Percentiles rank a stretch among this genome's conserved stretches.
These are phyloP conservation scores for Sylvilagus floridanus DNA, from an alignment of 2,797 vertebrate genomes.

Conservation along the genomic window DNA sequence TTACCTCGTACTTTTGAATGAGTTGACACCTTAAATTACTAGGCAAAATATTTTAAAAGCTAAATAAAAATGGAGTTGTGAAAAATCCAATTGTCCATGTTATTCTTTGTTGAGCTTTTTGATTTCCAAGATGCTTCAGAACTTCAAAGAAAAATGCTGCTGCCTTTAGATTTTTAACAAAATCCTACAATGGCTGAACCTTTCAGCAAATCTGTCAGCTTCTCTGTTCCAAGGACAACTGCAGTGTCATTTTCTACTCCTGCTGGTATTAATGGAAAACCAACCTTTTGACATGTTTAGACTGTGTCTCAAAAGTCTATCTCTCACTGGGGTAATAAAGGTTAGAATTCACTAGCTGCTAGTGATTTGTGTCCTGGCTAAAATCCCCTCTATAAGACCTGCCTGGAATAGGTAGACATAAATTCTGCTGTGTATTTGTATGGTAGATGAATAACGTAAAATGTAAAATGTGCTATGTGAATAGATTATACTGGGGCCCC, in stretches of 20 bases:
- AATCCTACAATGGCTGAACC: constrained; percentile 64
- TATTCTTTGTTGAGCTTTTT: constrained; percentile 66
- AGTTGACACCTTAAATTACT: constrained; percentile 47
- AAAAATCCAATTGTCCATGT: constrained; percentile 65
- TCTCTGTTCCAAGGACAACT: constrained; percentile 72
- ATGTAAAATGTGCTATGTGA: background rate
- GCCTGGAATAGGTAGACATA: constrained; percentile 27
- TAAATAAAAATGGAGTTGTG: constrained; percentile 71
- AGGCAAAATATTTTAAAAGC: constrained; percentile 67
- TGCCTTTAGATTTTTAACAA: constrained; percentile 73
- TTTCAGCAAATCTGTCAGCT: constrained; percentile 68
- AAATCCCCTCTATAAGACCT: constrained; percentile 9
- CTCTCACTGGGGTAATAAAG: constrained; percentile 36
- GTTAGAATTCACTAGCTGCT: constrained; percentile 58
- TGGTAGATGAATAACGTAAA: background rate
- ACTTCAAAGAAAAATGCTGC: constrained; percentile 71
- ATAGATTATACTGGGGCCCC: background rate
- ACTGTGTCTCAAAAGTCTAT: constrained; percentile 44
- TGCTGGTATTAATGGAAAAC: constrained; percentile 75
- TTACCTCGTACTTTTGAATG: constrained; percentile 59
- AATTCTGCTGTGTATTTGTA: background rate
- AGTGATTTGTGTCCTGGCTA: constrained; percentile 54
- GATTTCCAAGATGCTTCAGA: constrained; percentile 76
- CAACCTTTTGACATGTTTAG: constrained; percentile 71
- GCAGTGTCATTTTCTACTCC: constrained; percentile 69